Conservation (phyloP, 64 coral and sea anemone genomes). For the Stichodactyla helianthus region DNA sequence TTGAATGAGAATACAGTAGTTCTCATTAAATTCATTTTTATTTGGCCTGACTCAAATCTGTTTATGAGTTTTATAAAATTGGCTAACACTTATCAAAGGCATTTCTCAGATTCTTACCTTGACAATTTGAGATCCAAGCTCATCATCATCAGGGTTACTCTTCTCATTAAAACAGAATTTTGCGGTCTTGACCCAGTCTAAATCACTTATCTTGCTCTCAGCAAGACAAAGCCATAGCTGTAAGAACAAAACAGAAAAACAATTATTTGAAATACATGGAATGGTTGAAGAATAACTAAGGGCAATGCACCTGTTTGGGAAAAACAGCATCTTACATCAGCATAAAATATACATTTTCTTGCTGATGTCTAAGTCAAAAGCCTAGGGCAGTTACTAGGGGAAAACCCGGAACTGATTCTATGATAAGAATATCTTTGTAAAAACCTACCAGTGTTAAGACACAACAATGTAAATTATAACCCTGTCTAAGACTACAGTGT, state of each 20-base stretch:
- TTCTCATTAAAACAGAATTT: constrained; percentile 97
- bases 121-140: constrained; percentile 97
- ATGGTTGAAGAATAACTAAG: background rate
- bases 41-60: too few relatives aligned
- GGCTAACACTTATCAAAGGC: background rate
- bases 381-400: too few relatives aligned
- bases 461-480: too few relatives aligned
- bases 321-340: background rate
- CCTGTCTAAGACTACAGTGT: too few relatives aligned
- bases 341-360: too few relatives aligned
- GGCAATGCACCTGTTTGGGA: background rate
- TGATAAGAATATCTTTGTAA: too few relatives aligned
- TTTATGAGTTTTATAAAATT: too few relatives aligned
- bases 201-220: constrained; percentile 81
- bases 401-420: too few relatives aligned
- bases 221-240: constrained; percentile 93
- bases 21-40: too few relatives aligned
- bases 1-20: too few relatives aligned
- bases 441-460: too few relatives aligned
- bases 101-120: constrained; percentile 46
- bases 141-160: constrained; percentile 99
- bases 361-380: too few relatives aligned
- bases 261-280: background rate
- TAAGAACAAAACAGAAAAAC: background rate
- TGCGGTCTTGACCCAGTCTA: constrained; percentile 89